Base-by-base conservation (phyloP, 2,888 invertebrate species). In the Ectemnius continuus region DNA sequence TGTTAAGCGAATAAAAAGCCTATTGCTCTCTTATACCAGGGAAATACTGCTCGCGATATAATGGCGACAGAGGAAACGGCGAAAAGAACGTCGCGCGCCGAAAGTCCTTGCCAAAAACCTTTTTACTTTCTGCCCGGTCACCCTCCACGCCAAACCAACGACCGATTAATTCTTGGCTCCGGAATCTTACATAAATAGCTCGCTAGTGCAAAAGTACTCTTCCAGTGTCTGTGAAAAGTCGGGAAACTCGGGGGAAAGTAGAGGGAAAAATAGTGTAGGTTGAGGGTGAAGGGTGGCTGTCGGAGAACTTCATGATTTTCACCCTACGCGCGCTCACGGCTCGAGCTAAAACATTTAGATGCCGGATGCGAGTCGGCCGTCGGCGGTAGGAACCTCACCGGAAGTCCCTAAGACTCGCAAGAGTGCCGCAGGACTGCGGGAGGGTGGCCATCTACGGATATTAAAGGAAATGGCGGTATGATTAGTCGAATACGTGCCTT, bases 381-480 rank as follows among this genome's bases (percentile, higher is more conserved):
- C 82, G 79, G 80, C 84, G 83, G 84, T 84, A 89, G 85, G 36
- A 87, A 88, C 86, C 87, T 87, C 85, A 80, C 88, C 89, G 90
- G 90, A 90, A 89, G 89, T 88, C 82, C 85, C 88, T 87, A 87
- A 89, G 89, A 88, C 86, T 88, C 85, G 84, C 84, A 80, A 84
- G 83, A 85, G 84, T 86, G 80, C 77, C 81, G 81, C 69, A 73
- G n/a, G n/a, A 72, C 58, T 73, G 56, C 64, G 60, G 75, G 77
- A 77, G 85, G 85, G 82, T 82, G 84, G 87, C 88, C 84, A 86
- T 86, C 86, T 86, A 88, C 90, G 91, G 91, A 91, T 90, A 91
- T 91, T 91, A 91, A 91, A 91, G 91, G 91, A 91, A 91, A 91
- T 91, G 87, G 91, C 90, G 90, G 90, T 91, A 91, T 91, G 91